Conservation (phyloP, 1,140 invertebrate species). For the Hycleus phaleratus region DNA sequence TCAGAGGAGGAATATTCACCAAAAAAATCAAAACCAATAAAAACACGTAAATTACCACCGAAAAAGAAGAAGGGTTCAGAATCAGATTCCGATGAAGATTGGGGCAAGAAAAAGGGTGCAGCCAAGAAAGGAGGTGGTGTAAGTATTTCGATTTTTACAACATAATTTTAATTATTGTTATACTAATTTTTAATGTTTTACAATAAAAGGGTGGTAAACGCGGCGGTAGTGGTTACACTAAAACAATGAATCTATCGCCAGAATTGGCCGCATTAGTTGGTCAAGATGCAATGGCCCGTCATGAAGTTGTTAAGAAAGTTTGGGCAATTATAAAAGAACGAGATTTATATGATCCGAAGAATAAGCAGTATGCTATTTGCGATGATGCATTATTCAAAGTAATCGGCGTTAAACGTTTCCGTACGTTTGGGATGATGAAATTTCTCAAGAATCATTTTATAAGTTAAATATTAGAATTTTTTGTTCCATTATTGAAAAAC, state of each 20-base stretch:
- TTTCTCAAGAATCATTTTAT: constrained; percentile 86
- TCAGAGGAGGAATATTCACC: constrained; percentile 63
- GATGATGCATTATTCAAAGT: constrained; percentile 85
- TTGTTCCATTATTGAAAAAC: neutral
- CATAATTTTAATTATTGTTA: no score
- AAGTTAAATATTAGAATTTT: constrained; percentile 36
- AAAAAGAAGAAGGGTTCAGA: constrained; percentile 68
- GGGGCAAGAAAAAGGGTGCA: constrained; percentile 55
- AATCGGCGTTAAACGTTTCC: constrained; percentile 82
- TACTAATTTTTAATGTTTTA: neutral
- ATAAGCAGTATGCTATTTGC: constrained; percentile 90
- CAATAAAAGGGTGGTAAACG: constrained; percentile 38
- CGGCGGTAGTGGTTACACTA: constrained; percentile 69
- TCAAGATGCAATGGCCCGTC: constrained; percentile 73
- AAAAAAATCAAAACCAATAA: constrained; percentile 47
- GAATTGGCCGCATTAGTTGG: constrained; percentile 81
- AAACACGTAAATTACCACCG: constrained; percentile 40
- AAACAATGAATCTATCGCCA: constrained; percentile 74
- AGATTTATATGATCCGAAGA: constrained; percentile 86
- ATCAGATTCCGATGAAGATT: constrained; percentile 70
- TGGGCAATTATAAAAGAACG: constrained; percentile 90
- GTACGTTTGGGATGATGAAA: constrained; percentile 93
- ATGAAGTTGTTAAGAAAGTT: constrained; percentile 88
- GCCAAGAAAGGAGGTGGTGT: constrained; percentile 40
- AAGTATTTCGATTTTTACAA: constrained; percentile 19